Conservation (phyloP, 2,888 invertebrate genomes). For the Drosophila testacea region DNA sequence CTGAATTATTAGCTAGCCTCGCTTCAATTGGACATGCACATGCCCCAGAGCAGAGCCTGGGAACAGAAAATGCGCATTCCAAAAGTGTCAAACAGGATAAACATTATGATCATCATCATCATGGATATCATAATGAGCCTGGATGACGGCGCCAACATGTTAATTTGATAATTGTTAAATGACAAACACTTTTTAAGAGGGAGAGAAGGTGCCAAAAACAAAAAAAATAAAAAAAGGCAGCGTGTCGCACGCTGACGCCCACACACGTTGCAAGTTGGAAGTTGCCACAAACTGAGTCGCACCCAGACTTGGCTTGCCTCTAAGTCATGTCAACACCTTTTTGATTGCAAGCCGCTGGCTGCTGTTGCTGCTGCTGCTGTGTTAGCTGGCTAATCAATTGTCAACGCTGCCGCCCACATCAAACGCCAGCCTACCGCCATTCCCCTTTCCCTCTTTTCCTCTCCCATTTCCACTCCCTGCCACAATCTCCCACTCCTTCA, state of each 20-base stretch:
- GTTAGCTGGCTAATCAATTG: conserved; percentile 72
- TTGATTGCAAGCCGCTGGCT: conserved; percentile 48
- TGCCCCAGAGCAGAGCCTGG: conserved; percentile 62
- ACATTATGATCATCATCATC: conserved; percentile 10
- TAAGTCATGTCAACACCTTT: conserved; percentile 67
- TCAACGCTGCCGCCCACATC: conserved; percentile 80
- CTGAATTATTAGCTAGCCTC: conserved; percentile 72
- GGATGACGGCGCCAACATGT: conserved; percentile 59
- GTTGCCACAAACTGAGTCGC: conserved; percentile 17
- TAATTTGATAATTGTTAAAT: conserved; percentile 77
- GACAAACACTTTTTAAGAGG: conserved; percentile 44
- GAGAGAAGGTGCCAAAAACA: conserved; percentile 58
- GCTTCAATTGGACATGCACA: conserved; percentile 72
- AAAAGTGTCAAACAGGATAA: conserved; percentile 22
- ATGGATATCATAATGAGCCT: background rate
- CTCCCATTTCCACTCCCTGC: background rate
- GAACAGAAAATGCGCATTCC: conserved; percentile 52
- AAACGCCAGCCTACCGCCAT: conserved; percentile 58
- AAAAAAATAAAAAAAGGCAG: conserved; percentile 17
- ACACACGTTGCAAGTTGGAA: conserved; percentile 52
- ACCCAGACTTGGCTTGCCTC: conserved; percentile 28
- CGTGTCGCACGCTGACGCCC: conserved; percentile 44
- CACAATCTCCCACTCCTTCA: no score
- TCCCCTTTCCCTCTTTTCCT: background rate
- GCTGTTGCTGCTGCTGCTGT: conserved; percentile 8